Conservation (phyloP, 2,113 vertebrate genomes). For the Philantomba maxwellii region DNA sequence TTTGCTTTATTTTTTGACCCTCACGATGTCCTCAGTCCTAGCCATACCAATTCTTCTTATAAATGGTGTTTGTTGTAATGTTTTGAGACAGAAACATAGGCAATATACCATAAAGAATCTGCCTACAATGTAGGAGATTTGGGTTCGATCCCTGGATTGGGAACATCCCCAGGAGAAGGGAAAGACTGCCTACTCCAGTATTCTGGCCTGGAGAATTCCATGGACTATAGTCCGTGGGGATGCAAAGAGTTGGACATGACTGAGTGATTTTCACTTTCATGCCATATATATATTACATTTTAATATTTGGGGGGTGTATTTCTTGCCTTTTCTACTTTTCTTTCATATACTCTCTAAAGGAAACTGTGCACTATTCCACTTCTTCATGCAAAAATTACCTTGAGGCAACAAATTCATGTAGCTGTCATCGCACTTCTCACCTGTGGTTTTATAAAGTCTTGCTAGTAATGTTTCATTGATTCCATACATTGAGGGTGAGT, state of each 20-base stretch:
- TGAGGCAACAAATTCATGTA: conserved; percentile 1
- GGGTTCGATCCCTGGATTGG: background rate
- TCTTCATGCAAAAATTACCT: background rate
- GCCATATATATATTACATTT: background rate
- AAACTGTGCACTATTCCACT: background rate
- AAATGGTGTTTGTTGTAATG: background rate
- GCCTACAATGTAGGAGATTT: background rate
- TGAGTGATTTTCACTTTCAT: background rate
- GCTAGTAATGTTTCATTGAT: conserved; percentile 26
- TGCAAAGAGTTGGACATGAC: background rate
- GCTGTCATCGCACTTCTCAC: background rate
- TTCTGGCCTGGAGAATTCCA: background rate
- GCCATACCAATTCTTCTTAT: background rate
- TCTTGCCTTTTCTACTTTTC: background rate
- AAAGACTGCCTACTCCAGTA: background rate
- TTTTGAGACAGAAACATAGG: background rate
- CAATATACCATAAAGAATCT: background rate
- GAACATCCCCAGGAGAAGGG: background rate
- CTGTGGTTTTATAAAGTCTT: conserved; percentile 26
- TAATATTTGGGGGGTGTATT: background rate
- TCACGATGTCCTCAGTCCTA: background rate
- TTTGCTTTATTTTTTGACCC: background rate
- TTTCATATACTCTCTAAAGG: background rate
- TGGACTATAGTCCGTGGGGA: background rate
- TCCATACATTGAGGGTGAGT: background rate